These are phyloP conservation scores for Gadus macrocephalus DNA, from an alignment of 2,113 vertebrate species.

Conservation along the genomic window DNA sequence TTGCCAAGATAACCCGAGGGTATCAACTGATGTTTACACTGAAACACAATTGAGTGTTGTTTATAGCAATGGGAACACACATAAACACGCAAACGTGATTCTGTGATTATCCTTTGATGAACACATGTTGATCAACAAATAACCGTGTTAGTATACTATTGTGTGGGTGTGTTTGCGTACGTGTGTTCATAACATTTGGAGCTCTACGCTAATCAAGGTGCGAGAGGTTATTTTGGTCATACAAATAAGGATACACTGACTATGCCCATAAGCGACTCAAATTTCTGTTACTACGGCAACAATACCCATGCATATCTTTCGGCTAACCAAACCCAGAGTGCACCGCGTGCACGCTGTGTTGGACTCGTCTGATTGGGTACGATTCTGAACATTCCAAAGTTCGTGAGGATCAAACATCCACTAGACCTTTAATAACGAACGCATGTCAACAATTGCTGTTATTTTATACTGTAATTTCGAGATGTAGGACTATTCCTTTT, in stretches of 20 bases:
- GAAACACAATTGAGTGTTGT: slow-evolving; percentile 18
- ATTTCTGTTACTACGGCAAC: slow-evolving; percentile 54
- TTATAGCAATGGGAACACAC: slow-evolving; percentile 2
- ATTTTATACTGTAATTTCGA: not conserved
- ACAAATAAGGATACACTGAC: not conserved
- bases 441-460: not conserved
- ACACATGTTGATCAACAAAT: no score
- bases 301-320: slow-evolving; percentile 44
- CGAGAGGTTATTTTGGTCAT: not conserved
- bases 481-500: no score
- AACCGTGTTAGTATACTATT: no score
- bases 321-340: slow-evolving; percentile 34
- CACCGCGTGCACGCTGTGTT: slow-evolving; percentile 58
- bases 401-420: no score
- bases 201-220: no score
- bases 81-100: slow-evolving; percentile 7
- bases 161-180: no score
- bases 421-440: slow-evolving; percentile 22
- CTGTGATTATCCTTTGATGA: not conserved
- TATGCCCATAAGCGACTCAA: not conserved
- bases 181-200: not conserved
- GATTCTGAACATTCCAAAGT: slow-evolving; percentile 32
- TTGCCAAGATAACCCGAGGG: slow-evolving; percentile 46
- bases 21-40: slow-evolving; percentile 57
- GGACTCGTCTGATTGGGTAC: slow-evolving; percentile 67